A percentile compares a stretch with the other conserved stretches of the same genome.
These are phyloP conservation scores for Phenacoccus solenopsis DNA, from an alignment of 1,140 invertebrate species.

Conservation along the genomic window DNA sequence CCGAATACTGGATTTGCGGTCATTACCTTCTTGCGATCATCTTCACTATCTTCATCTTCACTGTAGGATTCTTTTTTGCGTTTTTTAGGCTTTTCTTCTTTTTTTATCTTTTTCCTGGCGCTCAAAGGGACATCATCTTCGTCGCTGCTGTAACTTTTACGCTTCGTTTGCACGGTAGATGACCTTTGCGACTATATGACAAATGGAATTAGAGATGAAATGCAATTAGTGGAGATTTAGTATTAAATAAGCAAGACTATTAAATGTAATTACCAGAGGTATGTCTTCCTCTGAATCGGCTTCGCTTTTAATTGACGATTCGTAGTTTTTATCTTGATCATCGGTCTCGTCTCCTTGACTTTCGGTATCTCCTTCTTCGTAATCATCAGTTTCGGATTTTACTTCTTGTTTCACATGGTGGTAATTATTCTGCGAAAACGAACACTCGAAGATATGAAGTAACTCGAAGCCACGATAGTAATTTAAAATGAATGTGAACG, in stretches of 20 bases:
- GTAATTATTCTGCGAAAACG: neutral
- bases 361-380: neutral
- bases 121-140: constrained; percentile 53
- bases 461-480: no score
- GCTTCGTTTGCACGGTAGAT: neutral
- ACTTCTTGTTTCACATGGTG: neutral
- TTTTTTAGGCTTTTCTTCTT: constrained; percentile 48
- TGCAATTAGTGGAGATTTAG: neutral
- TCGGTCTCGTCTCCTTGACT: neutral
- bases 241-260: neutral
- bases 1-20: no score
- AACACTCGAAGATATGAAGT: neutral
- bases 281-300: neutral
- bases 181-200: neutral
- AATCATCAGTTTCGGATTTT: neutral
- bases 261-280: constrained; percentile 6
- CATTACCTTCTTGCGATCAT: constrained; percentile 43
- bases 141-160: constrained; percentile 30
- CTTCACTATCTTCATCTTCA: constrained; percentile 44
- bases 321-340: neutral
- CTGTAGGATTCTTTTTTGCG: constrained; percentile 39
- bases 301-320: constrained; percentile 3
- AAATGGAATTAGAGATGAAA: neutral
- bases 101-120: constrained; percentile 55
- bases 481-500: no score